These are phyloP conservation scores for Heliconius eleuchia DNA, from an alignment of 1,140 invertebrate genomes.

Conservation along the genomic window DNA sequence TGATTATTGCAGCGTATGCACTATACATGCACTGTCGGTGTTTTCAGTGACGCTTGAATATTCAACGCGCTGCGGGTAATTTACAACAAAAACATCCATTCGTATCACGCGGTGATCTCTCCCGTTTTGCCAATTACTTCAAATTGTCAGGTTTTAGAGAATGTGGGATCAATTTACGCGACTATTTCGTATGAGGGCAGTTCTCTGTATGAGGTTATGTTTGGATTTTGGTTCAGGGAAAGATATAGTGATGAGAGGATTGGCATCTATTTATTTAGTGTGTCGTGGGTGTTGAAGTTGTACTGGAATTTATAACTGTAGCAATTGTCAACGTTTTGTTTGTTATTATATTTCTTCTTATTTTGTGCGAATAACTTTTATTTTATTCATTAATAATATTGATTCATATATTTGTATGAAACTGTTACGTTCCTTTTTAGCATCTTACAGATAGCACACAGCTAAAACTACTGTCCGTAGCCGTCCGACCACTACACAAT, in stretches of 20 bases:
- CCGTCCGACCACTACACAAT: background rate
- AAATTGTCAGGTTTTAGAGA: background rate
- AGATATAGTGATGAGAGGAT: too few species aligned
- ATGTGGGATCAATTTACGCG: background rate
- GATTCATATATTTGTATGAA: too few species aligned
- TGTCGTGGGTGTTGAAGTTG: too few species aligned
- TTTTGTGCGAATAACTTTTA: too few species aligned
- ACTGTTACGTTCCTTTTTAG: too few species aligned
- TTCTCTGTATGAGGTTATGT: background rate
- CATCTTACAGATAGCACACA: background rate
- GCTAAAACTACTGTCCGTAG: background rate
- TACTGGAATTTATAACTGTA: too few species aligned
- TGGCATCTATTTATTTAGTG: too few species aligned
- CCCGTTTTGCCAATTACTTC: background rate
- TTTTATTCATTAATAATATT: too few species aligned
- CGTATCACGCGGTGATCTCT: conserved; percentile 16
- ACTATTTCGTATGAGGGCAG: background rate
- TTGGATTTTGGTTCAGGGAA: too few species aligned
- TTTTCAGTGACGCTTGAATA: conserved; percentile 32
- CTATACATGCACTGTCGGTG: conserved; percentile 28
- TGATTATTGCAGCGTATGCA: conserved; percentile 31
- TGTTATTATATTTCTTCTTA: too few species aligned
- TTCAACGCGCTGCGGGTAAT: conserved; percentile 30
- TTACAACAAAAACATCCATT: conserved; percentile 31
- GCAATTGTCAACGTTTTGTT: too few species aligned